Base-by-base conservation (phyloP, 2,797 vertebrate species). In the Lacerta viridis region DNA sequence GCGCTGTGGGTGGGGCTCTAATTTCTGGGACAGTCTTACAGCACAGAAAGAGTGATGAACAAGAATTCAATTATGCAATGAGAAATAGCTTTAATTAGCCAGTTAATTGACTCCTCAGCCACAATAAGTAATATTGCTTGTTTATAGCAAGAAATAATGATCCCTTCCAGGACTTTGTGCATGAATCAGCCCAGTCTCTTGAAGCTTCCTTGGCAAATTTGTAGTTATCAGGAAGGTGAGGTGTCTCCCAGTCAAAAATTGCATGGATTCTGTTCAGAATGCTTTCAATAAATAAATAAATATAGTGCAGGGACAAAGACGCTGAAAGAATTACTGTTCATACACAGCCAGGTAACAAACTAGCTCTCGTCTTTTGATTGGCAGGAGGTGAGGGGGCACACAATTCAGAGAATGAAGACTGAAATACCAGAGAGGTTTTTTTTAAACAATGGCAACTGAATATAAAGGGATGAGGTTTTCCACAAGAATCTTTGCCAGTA, bases 41-140 rank as follows among this genome's bases (percentile, higher is more conserved):
- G 33, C 89, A 23, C 69, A 84, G 79, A 93, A 93, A 89, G 76
- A 15, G 87, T 83, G 86, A 93, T 91, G 89, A 94, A 91, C 46
- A 79, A 95, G 92, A 95, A 94, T 93, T 93, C 92, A 96, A 92
- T 95, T 95, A 95, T 92, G 91, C 93, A 94, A 94, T 93, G 87
- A 95, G 93, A 90, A 93, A 95, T 89, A 91, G 89, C 93, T 93
- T 95, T 95, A 95, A 96, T 96, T 95, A 95, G 92, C 77, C 88
- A 93, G 93, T 89, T 94, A 96, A 95, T 94, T 94, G 94, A 93
- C 88, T 96, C 79, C 88, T 93, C 79, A 0, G 88, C 77, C 88
- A 89, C 92, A 95, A 91, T 93, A 93, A 91, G 91, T 90, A 93
- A 94, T 93, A 93, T 88, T 27, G 80, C 88, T 93, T 50, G 3